Base-by-base conservation (phyloP, 1,140 invertebrate species). In the Dreissena rostriformis region DNA sequence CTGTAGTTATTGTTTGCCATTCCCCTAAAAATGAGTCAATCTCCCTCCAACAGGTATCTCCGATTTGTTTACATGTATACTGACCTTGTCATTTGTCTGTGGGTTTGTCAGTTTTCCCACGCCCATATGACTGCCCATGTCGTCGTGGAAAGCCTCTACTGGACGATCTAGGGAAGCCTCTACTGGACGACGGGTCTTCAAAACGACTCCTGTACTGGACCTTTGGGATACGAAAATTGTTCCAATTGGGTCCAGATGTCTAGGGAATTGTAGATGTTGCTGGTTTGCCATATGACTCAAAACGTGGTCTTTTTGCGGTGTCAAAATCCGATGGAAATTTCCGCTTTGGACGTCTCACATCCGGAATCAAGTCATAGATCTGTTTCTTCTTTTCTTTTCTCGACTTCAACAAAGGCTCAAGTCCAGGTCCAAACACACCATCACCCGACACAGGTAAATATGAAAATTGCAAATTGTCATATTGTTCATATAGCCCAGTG, bases 1-100 rank as follows among this genome's bases (percentile, higher is more conserved):
- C 66, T 68, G 66, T 66, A 0, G 83, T 85, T 53, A 86, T 81
- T 17, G 65, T 51, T 63, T 57, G n/a, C 82, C 86, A 77, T 26
- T 28, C 63, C 65, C n/a, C 19, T 55, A 10, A 67, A 78, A 83
- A 29, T 57, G 22, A 49, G 19, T 28, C 0, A 86, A 22, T 0
- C 79, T 14, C 19, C 79, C 78, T n/a, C 79, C 74, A 55, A 81
- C 79, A 28, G 72, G 73, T 61, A 75, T 75, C 53, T 75, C 24
- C 11, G 71, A 52, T 29, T 29, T 53, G 17, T 24, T 52, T 49
- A 15, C 12, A 51, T n/a, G 17, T 19, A 57, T 57, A 57, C 53
- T 14, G 53, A 57, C n/a, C n/a, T n/a, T n/a, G 53, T 57, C 53
- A 57, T 57, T 57, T 57, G 12, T 57, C 53, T 14, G 12, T 19